Conservation (phyloP, 2,888 invertebrate genomes). For the Hirtodrosophila histrioides region DNA sequence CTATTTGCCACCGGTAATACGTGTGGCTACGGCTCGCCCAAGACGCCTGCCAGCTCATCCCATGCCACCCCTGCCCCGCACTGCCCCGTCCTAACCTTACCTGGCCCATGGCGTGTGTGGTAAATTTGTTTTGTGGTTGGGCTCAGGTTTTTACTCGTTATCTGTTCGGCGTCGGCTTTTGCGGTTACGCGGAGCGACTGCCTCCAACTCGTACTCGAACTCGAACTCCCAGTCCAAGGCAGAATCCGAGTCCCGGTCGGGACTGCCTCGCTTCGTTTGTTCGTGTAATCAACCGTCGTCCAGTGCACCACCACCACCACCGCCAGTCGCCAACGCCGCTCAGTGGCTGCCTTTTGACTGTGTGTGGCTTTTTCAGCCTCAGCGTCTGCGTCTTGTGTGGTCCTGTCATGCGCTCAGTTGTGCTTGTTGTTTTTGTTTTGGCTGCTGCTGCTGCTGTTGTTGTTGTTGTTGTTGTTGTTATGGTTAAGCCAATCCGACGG, state of each 20-base stretch:
- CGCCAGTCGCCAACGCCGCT: conserved; percentile 32
- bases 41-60: conserved; percentile 24
- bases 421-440: conserved; percentile 35
- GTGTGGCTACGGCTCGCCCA: conserved; percentile 65
- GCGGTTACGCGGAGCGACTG: conserved; percentile 65
- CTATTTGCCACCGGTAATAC: conserved; percentile 83
- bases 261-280: conserved; percentile 66
- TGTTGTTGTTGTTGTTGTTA: conserved; percentile 36
- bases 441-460: conserved; percentile 23
- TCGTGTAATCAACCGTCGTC: conserved; percentile 74
- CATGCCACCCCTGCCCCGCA: not conserved
- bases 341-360: conserved; percentile 38
- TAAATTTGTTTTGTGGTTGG: conserved; percentile 63
- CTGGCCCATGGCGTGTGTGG: conserved; percentile 65
- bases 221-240: too few species aligned
- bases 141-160: conserved; percentile 63
- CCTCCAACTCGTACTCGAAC: conserved; percentile 32
- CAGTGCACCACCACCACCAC: conserved; percentile 58
- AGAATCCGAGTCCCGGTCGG: too few species aligned
- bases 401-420: conserved; percentile 69
- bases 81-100: not conserved
- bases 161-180: conserved; percentile 77
- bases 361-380: conserved; percentile 72
- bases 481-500: conserved; percentile 45
- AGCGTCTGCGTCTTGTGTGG: conserved; percentile 68